Percentiles rank a stretch among this genome's conserved stretches.
Evolutionary conservation across 1,140 invertebrate genomes (phyloP).

Genomic region (Chymomyza costata): DNA sequence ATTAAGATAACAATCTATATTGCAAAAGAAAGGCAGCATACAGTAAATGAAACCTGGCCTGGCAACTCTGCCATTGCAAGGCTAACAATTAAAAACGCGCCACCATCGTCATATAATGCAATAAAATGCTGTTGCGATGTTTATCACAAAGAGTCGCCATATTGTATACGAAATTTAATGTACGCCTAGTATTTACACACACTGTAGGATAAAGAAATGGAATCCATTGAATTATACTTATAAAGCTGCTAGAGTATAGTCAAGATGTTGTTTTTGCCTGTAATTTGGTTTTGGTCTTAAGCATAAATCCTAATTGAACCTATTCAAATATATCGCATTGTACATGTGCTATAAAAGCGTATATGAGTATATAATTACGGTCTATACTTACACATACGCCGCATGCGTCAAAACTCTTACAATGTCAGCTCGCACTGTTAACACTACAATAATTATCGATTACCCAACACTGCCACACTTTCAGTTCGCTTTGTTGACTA

Average conservation of each 20-base stretch:
- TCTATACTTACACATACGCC: conserved; percentile 66
- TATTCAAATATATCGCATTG: too few relatives aligned
- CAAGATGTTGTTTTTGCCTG: too few relatives aligned
- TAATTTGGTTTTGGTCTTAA: too few relatives aligned
- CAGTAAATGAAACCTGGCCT: conserved; percentile 12
- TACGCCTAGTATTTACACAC: too few relatives aligned
- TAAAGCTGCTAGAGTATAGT: too few relatives aligned
- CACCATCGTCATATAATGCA: too few relatives aligned
- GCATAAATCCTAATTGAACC: too few relatives aligned
- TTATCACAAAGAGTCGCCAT: conserved; percentile 45
- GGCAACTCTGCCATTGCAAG: conserved; percentile 51
- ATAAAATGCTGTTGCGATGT: conserved; percentile 68
- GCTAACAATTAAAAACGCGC: conserved; percentile 69
- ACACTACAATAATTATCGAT: conserved; percentile 71
- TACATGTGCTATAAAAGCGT: too few relatives aligned
- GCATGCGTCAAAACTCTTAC: neutral
- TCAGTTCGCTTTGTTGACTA: too few relatives aligned
- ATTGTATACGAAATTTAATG: conserved; percentile 72
- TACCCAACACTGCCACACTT: conserved; percentile 28
- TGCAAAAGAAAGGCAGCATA: conserved; percentile 28
- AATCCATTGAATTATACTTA: too few relatives aligned
- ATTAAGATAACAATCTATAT: conserved; percentile 71
- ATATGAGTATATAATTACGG: too few relatives aligned
- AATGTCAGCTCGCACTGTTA: conserved; percentile 12
- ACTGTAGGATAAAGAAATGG: too few relatives aligned